phyloP scores from a whole-genome alignment of 2,113 vertebrate genomes.

The Coracopsis vasa region DNA sequence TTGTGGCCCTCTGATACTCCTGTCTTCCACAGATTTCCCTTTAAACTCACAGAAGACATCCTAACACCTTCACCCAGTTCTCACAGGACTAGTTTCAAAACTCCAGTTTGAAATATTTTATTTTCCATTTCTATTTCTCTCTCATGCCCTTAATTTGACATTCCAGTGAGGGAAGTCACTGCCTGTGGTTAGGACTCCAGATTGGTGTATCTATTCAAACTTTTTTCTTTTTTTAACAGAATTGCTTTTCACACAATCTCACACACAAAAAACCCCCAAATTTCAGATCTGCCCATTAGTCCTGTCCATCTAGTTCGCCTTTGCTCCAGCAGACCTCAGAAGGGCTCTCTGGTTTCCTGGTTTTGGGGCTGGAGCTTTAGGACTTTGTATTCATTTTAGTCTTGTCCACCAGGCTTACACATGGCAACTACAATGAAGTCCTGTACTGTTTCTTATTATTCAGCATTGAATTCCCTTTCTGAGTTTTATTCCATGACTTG shows the following conservation, averaged over 20 bases:
- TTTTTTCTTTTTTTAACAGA: not conserved
- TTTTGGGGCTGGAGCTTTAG: not conserved
- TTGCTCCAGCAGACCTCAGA: not conserved
- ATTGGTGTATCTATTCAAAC: not conserved
- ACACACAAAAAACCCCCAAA: not conserved
- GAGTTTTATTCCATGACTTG: not conserved
- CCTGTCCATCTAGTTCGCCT: not conserved
- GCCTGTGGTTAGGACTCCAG: not conserved
- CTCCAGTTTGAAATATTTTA: not conserved
- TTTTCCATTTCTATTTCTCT: not conserved
- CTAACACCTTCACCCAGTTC: not conserved
- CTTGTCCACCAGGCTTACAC: not conserved
- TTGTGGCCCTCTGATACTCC: not conserved
- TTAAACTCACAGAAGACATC: not conserved
- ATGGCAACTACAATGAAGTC: not conserved
- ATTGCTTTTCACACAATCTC: not conserved
- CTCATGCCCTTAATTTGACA: not conserved
- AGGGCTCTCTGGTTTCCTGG: not conserved
- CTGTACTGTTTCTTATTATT: not conserved
- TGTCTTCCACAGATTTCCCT: not conserved
- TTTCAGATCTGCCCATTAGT: not conserved
- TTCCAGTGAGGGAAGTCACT: not conserved
- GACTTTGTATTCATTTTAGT: not conserved
- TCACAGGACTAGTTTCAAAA: not conserved
- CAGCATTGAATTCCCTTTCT: not conserved